A percentile compares a stretch with the other conserved stretches of the same genome.
phyloP scores from a whole-genome alignment of 2,113 vertebrate genomes.

The Phainopepla nitens region DNA sequence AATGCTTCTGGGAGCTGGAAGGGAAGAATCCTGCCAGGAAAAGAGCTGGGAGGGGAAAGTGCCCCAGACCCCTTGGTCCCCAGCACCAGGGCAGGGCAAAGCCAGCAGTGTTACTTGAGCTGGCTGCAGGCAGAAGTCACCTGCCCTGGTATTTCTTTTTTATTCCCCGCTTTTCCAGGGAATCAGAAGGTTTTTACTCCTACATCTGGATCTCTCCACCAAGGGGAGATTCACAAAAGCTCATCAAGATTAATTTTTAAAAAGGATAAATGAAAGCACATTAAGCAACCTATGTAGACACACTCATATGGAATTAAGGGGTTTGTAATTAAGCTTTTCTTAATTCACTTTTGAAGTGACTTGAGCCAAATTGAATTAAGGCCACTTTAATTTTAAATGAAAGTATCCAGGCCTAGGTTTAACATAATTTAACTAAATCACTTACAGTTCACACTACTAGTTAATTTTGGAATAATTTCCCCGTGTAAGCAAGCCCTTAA shows the following conservation, averaged over 20 bases:
- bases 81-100: not conserved
- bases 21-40: not conserved
- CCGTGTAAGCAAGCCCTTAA: not conserved
- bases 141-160: not conserved
- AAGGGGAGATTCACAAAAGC: not conserved
- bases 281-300: slow-evolving; percentile 42
- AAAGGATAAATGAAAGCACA: slow-evolving; percentile 41
- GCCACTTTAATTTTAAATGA: slow-evolving; percentile 54
- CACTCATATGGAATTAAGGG: slow-evolving; percentile 51
- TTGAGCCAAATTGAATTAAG: slow-evolving; percentile 63
- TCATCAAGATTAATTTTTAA: slow-evolving; percentile 52
- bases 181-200: not conserved
- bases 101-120: not conserved
- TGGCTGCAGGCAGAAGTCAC: not conserved
- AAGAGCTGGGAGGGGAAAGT: not conserved
- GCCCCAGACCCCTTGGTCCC: not conserved
- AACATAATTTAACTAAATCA: slow-evolving; percentile 57
- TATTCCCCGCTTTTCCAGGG: not conserved
- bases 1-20: not conserved
- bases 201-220: not conserved
- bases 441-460: slow-evolving; percentile 57
- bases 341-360: slow-evolving; percentile 58
- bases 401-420: slow-evolving; percentile 34
- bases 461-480: slow-evolving; percentile 56
- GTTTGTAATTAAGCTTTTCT: slow-evolving; percentile 41